A percentile compares a stretch with the other conserved stretches of the same genome.
These are phyloP conservation scores for Alviniconcha marisindica DNA, from an alignment of 1,140 invertebrate species.

Conservation along the genomic window DNA sequence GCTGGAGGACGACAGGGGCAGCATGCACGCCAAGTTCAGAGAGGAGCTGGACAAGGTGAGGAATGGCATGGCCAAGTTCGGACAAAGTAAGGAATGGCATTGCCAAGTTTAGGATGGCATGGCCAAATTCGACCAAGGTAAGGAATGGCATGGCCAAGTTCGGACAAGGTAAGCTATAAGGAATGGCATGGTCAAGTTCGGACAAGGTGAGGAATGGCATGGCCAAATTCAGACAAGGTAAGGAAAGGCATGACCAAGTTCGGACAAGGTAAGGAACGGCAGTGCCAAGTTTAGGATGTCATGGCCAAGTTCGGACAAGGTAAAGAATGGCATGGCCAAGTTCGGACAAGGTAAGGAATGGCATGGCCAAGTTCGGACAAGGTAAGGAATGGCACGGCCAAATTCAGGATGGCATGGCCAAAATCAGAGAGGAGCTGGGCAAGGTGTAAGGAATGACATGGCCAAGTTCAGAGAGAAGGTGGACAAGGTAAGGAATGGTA, in stretches of 20 bases:
- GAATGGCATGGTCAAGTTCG: too few species aligned
- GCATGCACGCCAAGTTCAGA: slow-evolving; percentile 55
- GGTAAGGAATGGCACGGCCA: not conserved
- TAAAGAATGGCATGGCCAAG: not conserved
- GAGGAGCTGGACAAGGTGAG: slow-evolving; percentile 62
- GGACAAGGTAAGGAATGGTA: slow-evolving; percentile 57
- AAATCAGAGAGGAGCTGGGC: not conserved
- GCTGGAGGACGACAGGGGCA: slow-evolving; percentile 57
- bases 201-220: too few species aligned
- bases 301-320: too few species aligned
- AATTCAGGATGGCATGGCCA: slow-evolving; percentile 43
- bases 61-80: not conserved
- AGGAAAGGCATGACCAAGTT: not conserved
- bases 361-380: too few species aligned
- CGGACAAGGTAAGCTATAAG: too few species aligned
- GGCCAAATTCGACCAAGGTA: too few species aligned
- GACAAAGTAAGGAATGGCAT: not conserved
- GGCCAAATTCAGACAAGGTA: slow-evolving; percentile 55
- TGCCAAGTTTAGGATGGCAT: too few species aligned
- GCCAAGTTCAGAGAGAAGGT: slow-evolving; percentile 62
- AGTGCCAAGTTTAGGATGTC: too few species aligned
- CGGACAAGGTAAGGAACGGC: not conserved
- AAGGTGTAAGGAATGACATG: not conserved
- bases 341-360: too few species aligned
- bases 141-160: not conserved